phyloP scores from a whole-genome alignment of 2,888 invertebrate genomes.

The Orgyia antiqua region DNA sequence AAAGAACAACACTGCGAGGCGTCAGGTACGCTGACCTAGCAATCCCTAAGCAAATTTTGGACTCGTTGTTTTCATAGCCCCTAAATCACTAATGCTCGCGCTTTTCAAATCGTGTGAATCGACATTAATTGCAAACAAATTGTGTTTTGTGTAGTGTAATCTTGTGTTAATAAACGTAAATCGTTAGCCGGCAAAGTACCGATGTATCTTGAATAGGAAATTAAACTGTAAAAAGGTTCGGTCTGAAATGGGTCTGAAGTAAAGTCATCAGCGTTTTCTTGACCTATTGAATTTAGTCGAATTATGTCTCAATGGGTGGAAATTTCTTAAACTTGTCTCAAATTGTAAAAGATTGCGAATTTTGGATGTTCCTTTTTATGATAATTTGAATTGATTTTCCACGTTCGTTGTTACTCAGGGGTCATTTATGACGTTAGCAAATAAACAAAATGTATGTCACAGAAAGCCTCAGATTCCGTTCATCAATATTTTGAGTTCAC shows the following conservation, averaged over 20 bases:
- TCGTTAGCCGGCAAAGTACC: conserved; percentile 24
- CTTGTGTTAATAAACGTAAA: conserved; percentile 22
- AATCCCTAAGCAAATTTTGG: no score
- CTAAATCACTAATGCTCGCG: conserved; percentile 13
- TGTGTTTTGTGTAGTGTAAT: conserved; percentile 30
- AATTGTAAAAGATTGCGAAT: no score
- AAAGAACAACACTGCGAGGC: no score
- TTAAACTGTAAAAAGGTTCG: conserved; percentile 7
- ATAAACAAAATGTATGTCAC: no score
- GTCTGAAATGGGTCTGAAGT: conserved; percentile 3
- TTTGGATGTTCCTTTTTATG: no score
- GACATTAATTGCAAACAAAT: conserved; percentile 33
- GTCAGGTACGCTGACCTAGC: no score
- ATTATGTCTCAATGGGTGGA: conserved; percentile 1
- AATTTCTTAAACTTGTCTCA: neutral
- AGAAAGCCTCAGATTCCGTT: no score
- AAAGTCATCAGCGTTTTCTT: conserved; percentile 3
- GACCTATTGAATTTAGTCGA: conserved; percentile 6
- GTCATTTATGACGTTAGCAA: no score
- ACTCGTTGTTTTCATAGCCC: conserved; percentile 7
- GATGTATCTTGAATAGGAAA: conserved; percentile 14
- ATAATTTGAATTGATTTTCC: no score
- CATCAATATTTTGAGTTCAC: no score
- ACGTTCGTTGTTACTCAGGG: no score
- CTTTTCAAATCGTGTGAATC: conserved; percentile 30